phyloP scores from a whole-genome alignment of 2,888 invertebrate species.

The Cantharis rufa region DNA sequence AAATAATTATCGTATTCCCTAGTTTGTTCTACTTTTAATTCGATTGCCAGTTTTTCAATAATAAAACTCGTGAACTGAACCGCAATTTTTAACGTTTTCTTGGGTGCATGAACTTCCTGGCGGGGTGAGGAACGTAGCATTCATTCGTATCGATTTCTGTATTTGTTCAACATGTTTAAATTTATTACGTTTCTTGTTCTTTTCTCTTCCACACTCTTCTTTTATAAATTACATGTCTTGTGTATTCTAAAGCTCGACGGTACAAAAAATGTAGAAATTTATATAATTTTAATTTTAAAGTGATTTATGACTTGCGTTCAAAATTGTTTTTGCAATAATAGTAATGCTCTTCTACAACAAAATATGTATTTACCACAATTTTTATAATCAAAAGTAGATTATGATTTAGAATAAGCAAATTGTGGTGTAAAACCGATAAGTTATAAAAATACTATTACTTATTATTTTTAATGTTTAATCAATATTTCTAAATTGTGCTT shows the following conservation, averaged over 20 bases:
- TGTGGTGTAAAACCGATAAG: neutral
- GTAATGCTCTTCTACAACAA: neutral
- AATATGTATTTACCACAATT: neutral
- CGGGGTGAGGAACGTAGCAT: slow-evolving; percentile 34
- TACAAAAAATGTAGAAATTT: neutral
- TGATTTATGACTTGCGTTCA: neutral
- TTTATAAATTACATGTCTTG: neutral
- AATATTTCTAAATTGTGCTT: neutral
- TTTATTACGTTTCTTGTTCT: slow-evolving; percentile 44
- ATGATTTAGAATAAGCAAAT: neutral
- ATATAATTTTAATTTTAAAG: neutral
- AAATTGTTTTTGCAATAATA: neutral
- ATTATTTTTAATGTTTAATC: neutral
- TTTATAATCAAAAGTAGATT: neutral
- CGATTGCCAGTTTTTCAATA: neutral
- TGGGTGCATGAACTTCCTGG: slow-evolving; percentile 15
- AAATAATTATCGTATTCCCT: neutral
- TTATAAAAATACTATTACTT: neutral
- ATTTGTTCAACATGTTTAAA: slow-evolving; percentile 46
- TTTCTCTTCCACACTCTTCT: slow-evolving; percentile 33
- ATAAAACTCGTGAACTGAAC: neutral
- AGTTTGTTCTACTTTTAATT: neutral
- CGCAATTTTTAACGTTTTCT: slow-evolving; percentile 18
- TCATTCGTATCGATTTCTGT: slow-evolving; percentile 49
- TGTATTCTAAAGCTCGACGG: neutral